Evolutionary conservation across 1,140 invertebrate genomes (phyloP).

Genomic region (Caenorhabditis briggsae): DNA sequence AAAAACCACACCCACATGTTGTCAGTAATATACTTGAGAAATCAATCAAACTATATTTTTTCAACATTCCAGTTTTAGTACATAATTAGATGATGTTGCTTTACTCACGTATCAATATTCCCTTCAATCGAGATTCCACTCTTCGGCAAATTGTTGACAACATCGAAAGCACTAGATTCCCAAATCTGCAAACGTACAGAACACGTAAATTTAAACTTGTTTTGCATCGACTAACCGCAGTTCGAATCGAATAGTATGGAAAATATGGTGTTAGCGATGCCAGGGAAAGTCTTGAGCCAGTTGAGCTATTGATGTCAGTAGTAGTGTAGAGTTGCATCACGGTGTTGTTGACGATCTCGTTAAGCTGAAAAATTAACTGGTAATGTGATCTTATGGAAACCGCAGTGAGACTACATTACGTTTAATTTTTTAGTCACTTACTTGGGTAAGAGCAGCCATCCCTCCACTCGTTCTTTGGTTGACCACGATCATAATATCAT

Average conservation of each 20-base stretch:
- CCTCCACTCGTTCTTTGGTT: constrained; percentile 1
- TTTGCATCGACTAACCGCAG: not conserved
- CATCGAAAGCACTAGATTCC: not conserved
- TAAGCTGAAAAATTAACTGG: not conserved
- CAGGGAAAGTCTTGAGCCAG: not conserved
- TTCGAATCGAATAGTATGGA: not conserved
- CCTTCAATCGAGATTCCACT: not conserved
- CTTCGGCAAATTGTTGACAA: not conserved
- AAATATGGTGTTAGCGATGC: not conserved
- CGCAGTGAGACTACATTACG: not conserved
- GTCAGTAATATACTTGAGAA: too few relatives aligned
- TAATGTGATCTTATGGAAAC: too few relatives aligned
- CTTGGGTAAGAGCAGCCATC: not conserved
- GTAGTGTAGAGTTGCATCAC: not conserved
- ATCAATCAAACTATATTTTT: too few relatives aligned
- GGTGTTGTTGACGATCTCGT: not conserved
- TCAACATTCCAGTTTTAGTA: too few relatives aligned
- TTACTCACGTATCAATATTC: not conserved
- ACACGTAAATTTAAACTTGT: not conserved
- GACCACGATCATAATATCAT: not conserved
- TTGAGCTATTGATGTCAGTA: not conserved
- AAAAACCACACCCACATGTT: too few relatives aligned
- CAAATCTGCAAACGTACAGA: not conserved
- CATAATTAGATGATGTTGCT: not conserved
- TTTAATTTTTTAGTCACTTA: not conserved